phyloP scores from a whole-genome alignment of 2,797 vertebrate species.

The Microhierax caerulescens region DNA sequence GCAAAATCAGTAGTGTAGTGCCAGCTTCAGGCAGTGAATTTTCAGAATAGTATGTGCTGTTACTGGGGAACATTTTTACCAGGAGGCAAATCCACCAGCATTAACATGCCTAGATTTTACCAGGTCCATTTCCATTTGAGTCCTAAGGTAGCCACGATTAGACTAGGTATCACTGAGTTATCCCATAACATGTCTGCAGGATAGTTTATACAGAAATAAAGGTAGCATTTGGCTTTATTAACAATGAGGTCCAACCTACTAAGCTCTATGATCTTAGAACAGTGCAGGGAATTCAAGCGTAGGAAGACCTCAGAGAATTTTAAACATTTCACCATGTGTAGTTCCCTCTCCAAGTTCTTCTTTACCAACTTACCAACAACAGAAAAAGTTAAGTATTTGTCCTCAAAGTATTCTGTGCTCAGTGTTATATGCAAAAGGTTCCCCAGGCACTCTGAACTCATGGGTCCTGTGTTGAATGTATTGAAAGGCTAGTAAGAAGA shows the following conservation, averaged over 20 bases:
- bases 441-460: neutral
- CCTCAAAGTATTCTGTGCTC: neutral
- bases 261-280: neutral
- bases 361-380: slow-evolving; percentile 50
- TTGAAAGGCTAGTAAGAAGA: neutral
- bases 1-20: neutral
- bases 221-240: neutral
- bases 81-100: neutral
- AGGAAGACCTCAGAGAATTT: neutral
- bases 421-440: slow-evolving; percentile 1
- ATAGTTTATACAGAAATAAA: neutral
- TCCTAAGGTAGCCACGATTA: neutral
- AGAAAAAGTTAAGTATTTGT: slow-evolving; percentile 24
- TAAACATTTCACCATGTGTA: neutral
- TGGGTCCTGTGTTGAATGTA: neutral
- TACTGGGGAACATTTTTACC: neutral
- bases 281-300: neutral
- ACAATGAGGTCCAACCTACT: neutral
- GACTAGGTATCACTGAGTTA: neutral
- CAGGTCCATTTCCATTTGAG: accelerated
- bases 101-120: neutral
- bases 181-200: neutral
- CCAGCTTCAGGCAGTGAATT: neutral
- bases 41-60: neutral
- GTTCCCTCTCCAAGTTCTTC: neutral